Percentiles rank a stretch among this genome's conserved stretches.
Evolutionary conservation across 1,140 invertebrate genomes (phyloP).

Genomic region (Vanessa tameamea): DNA sequence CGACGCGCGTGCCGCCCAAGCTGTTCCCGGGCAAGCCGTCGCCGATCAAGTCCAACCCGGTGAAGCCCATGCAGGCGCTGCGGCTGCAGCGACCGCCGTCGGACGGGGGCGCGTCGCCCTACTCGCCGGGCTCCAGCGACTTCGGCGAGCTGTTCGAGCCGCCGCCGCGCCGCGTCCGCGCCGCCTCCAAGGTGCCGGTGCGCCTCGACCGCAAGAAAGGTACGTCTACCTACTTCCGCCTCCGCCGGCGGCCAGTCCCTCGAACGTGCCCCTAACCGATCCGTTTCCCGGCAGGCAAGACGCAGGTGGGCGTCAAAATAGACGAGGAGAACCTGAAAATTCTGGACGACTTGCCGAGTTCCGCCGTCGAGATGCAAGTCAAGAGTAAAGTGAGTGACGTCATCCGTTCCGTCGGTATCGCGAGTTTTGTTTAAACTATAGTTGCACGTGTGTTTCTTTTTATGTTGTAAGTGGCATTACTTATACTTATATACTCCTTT

Average conservation of each 20-base stretch:
- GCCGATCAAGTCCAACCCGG: conserved; percentile 80
- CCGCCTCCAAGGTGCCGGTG: conserved; percentile 39
- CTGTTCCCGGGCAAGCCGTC: conserved; percentile 78
- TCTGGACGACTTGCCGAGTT: conserved; percentile 93
- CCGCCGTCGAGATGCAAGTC: conserved; percentile 96
- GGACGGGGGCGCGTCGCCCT: conserved; percentile 89
- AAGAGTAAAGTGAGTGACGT: conserved; percentile 92
- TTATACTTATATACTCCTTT: too few relatives aligned
- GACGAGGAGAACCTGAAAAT: conserved; percentile 90
- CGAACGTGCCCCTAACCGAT: conserved; percentile 58
- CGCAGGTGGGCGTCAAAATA: conserved; percentile 85
- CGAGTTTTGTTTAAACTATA: not conserved
- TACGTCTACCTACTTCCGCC: conserved; percentile 68
- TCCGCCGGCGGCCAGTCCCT: conserved; percentile 70
- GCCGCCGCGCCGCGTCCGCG: conserved; percentile 73
- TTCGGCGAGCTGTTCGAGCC: conserved; percentile 93
- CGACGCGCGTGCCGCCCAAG: conserved; percentile 75
- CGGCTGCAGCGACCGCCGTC: conserved; percentile 51
- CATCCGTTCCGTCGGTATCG: not conserved
- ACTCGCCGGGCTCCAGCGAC: conserved; percentile 91
- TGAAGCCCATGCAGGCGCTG: conserved; percentile 79
- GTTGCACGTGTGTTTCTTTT: not conserved
- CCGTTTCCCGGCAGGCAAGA: conserved; percentile 77
- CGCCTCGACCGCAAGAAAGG: conserved; percentile 28
- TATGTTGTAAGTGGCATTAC: too few relatives aligned